phyloP scores from a whole-genome alignment of 2,888 invertebrate genomes.

The Drosophila buzzatii region DNA sequence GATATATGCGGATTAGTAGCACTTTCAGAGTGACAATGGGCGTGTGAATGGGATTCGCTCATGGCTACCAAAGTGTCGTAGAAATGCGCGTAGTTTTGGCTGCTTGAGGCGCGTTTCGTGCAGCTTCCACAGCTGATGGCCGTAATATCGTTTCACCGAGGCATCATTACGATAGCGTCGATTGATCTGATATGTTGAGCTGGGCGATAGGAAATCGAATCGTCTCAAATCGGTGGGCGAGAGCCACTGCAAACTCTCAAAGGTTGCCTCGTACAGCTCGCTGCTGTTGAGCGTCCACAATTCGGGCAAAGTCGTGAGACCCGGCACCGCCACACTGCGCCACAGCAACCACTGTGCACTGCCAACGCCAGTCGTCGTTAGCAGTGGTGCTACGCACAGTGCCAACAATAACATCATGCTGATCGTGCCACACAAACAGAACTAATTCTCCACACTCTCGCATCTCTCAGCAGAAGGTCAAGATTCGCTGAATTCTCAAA shows the following conservation, averaged over 20 bases:
- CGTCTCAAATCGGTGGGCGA: constrained; percentile 72
- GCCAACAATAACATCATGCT: constrained; percentile 35
- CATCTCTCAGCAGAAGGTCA: constrained; percentile 41
- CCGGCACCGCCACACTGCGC: constrained; percentile 62
- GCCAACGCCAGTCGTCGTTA: background rate
- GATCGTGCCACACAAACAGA: constrained; percentile 46
- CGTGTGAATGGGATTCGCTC: background rate
- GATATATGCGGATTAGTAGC: background rate
- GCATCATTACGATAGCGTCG: constrained; percentile 72
- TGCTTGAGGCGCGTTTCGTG: constrained; percentile 76
- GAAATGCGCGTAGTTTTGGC: constrained; percentile 57
- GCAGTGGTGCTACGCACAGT: constrained; percentile 20
- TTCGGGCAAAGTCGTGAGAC: constrained; percentile 44
- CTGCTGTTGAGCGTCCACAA: constrained; percentile 59
- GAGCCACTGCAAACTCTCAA: constrained; percentile 77
- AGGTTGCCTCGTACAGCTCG: constrained; percentile 71
- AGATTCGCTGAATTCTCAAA: constrained; percentile 1
- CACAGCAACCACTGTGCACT: constrained; percentile 41
- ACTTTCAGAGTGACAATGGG: background rate
- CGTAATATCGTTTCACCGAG: constrained; percentile 83
- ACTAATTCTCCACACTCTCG: constrained; percentile 51
- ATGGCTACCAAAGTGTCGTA: constrained; percentile 69
- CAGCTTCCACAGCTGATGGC: constrained; percentile 91
- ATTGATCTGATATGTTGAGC: constrained; percentile 79
- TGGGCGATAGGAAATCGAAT: constrained; percentile 75